These are phyloP conservation scores for Sphinx pinastri DNA, from an alignment of 2,888 invertebrate species.

Conservation along the genomic window DNA sequence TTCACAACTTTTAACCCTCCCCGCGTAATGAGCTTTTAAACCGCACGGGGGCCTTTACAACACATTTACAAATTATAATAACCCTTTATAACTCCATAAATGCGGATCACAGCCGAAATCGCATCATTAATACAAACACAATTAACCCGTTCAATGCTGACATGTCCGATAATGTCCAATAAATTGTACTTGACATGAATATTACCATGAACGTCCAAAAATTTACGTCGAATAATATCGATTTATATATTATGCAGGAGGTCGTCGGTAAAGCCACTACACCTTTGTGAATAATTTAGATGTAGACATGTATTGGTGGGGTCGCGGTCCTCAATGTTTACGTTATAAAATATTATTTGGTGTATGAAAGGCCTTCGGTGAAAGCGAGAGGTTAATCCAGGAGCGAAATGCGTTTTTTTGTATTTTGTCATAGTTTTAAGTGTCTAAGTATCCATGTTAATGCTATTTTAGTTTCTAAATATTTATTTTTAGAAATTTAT, in stretches of 20 bases:
- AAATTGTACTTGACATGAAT: conserved; percentile 45
- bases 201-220: conserved; percentile 47
- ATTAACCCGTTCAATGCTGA: conserved; percentile 20
- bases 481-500: background rate
- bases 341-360: conserved; percentile 71
- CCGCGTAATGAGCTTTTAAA: conserved; percentile 16
- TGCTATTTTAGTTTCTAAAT: conserved; percentile 27
- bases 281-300: conserved; percentile 80
- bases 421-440: conserved; percentile 32
- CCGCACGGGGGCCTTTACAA: conserved; percentile 17
- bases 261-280: conserved; percentile 63
- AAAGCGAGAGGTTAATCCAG: conserved; percentile 46
- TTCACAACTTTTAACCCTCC: conserved; percentile 12
- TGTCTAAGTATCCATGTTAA: conserved; percentile 31
- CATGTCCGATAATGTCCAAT: conserved; percentile 29
- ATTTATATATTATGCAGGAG: conserved; percentile 77
- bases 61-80: conserved; percentile 22
- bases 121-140: conserved; percentile 26
- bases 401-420: conserved; percentile 35
- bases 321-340: conserved; percentile 64
- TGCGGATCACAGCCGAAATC: conserved; percentile 10
- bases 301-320: conserved; percentile 73
- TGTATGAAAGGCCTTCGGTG: conserved; percentile 43
- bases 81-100: conserved; percentile 17
- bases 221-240: conserved; percentile 65